phyloP scores from a whole-genome alignment of 2,113 vertebrate species.

The Triplophysa rosa region DNA sequence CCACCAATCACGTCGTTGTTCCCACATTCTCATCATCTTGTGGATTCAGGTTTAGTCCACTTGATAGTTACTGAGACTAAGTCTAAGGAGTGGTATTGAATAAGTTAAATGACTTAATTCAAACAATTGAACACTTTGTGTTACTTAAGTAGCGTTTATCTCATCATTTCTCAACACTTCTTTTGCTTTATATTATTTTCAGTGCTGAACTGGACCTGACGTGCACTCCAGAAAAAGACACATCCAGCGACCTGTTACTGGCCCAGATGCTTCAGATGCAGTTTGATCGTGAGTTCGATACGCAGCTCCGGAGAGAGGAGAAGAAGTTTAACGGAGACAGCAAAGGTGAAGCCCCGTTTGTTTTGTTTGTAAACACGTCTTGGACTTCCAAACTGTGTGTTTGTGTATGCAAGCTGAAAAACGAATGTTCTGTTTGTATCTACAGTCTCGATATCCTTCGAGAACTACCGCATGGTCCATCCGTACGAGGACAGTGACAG shows the following conservation, averaged over 20 bases:
- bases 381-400: neutral
- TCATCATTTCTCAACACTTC: neutral
- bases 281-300: conserved; percentile 94
- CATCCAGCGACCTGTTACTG: conserved; percentile 90
- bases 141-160: neutral
- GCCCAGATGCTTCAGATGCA: conserved; percentile 98
- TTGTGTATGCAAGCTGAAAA: neutral
- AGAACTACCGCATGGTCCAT: conserved; percentile 96
- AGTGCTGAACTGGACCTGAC: conserved; percentile 77
- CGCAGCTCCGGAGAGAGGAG: conserved; percentile 91
- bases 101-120: too few species aligned
- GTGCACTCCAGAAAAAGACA: conserved; percentile 78
- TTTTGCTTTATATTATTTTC: neutral
- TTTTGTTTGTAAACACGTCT: too few species aligned
- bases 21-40: too few species aligned
- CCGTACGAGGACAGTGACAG: conserved; percentile 93
- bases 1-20: neutral
- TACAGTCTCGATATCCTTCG: conserved; percentile 96
- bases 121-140: too few species aligned
- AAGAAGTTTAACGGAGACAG: conserved; percentile 96
- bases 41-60: too few species aligned
- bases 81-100: too few species aligned
- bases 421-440: conserved; percentile 44
- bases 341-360: conserved; percentile 79
- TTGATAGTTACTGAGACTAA: too few species aligned